Base-by-base conservation (phyloP, 2,888 invertebrate species). In the Lepeophtheirus nordmannii region DNA sequence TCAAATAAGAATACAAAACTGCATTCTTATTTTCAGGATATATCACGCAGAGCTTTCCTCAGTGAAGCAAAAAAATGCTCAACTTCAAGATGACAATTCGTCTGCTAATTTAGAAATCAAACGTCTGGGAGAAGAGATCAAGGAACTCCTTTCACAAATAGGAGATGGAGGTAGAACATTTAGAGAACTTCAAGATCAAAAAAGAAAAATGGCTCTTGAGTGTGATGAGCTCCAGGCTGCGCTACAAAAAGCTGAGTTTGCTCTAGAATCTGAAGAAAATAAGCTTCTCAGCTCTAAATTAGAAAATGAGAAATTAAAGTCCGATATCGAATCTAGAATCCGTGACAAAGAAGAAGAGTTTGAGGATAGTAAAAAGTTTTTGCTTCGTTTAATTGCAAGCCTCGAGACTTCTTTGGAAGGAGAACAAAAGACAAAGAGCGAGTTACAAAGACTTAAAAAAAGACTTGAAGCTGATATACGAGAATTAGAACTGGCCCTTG, bases 121-220 rank as follows among this genome's bases (percentile, higher is more conserved):
- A 56, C 39, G 41, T n/a, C 57, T 64, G 11, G 64, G 41, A 12
- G 79, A 80, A 72, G 81, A 81, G 72, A 79, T 81, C 73, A 78
- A 80, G 71, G 64, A 64, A 10, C 64, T 64, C 14, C 57, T 64
- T 46, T 39, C 39, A 17, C 64, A 64, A 37, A n/a, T 64, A n/a
- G 64, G 64, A 8, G 64, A 64, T 70, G 81, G 80, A 69, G 80
- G 80, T 67, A 75, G 78, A 71, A 75, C 73, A 69, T 40, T 53
- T 20, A 39, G 41, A 17, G 64, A 64, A 22, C 57, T 64, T 20
- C 41, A 64, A 12, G 57, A 64, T 23, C 22, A 39, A 10, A 12
- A 41, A 17, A 58, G 64, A 41, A 9, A 56, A n/a, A 22, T 64
- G 10, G 23, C 14, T 12, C n/a, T 64, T 56, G 64, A 64, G 20